Base-by-base conservation (phyloP, 1,140 invertebrate genomes). In the Drosophila repletoides region DNA sequence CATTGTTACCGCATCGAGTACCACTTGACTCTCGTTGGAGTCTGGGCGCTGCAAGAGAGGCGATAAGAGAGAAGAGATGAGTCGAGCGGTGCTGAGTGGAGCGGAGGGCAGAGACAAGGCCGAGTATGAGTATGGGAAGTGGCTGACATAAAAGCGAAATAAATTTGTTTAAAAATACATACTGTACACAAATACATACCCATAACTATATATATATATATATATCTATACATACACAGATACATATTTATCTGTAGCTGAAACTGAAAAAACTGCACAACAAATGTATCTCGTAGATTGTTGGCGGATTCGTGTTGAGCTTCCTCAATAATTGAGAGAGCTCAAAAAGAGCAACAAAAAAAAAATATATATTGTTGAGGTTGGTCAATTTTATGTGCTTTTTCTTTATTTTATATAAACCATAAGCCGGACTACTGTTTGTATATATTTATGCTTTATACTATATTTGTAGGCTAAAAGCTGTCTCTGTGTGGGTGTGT, bases 1-100 rank as follows among this genome's bases (percentile, higher is more conserved):
- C 64, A 92, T 90, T 73, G 92, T 91, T 36, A 94, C 92, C 60
- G 92, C 88, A 61, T 91, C 91, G 41, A 95, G 88, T 10, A 92
- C 92, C 38, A 94, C 91, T 84, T 93, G 92, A 52, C 93, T 94
- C 68, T 92, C 92, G 72, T 93, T 93, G 59, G 93, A 94, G 61
- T 91, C 79, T 31, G 89, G 80, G 79, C 91, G 92, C 93, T 93
- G 89, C 7, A 90, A 28, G 40, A 48, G 53, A 24, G 22, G 24
- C n/a, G n/a, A n/a, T n/a, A 5, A 76, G 26, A 41, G 22, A 49
- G 43, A 65, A 52, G 38, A n/a, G 9, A 17, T 36, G 9, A 28
- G n/a, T 17, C 53, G 26, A 17, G 22, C 48, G 51, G 56, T 10
- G 12, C n/a, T 17, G 24, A 22, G 0, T 10, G 36, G 14, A 7